A percentile compares a stretch with the other conserved stretches of the same genome.
These are phyloP conservation scores for Mixornis gularis DNA, from an alignment of 2,113 vertebrate species.

Conservation along the genomic window DNA sequence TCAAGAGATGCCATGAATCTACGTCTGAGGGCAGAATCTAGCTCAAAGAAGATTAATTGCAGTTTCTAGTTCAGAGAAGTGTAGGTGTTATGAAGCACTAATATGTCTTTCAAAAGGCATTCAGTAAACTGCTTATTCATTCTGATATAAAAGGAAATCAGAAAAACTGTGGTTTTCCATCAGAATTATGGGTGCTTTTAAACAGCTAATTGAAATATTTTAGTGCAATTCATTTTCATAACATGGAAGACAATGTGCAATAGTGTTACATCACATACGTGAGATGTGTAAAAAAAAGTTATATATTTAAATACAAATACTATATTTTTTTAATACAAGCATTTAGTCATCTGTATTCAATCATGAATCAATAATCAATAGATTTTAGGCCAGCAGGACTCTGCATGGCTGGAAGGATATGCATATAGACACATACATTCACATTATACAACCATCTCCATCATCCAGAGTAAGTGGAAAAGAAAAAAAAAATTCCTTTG, in stretches of 20 bases:
- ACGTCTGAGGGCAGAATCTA: neutral
- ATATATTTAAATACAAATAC: neutral
- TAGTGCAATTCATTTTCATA: neutral
- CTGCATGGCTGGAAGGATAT: neutral
- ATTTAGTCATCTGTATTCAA: conserved; percentile 31
- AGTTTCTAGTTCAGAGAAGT: neutral
- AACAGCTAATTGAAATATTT: neutral
- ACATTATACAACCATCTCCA: neutral
- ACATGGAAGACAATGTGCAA: neutral
- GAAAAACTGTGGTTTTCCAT: neutral
- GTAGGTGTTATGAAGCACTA: neutral
- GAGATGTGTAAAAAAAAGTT: neutral
- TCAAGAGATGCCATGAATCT: neutral
- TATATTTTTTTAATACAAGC: neutral
- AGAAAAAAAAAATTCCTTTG: neutral
- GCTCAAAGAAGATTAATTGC: neutral
- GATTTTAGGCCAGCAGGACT: neutral
- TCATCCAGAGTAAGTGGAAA: neutral
- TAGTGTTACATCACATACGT: neutral
- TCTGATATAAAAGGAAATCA: neutral
- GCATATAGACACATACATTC: neutral
- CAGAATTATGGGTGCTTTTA: neutral
- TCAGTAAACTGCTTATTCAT: conserved; percentile 37
- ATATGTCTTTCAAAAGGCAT: neutral
- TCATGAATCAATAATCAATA: conserved; percentile 12